phyloP scores from a whole-genome alignment of 37 sponge, comb jelly and placozoan genomes.

The Tethya wilhelma region DNA sequence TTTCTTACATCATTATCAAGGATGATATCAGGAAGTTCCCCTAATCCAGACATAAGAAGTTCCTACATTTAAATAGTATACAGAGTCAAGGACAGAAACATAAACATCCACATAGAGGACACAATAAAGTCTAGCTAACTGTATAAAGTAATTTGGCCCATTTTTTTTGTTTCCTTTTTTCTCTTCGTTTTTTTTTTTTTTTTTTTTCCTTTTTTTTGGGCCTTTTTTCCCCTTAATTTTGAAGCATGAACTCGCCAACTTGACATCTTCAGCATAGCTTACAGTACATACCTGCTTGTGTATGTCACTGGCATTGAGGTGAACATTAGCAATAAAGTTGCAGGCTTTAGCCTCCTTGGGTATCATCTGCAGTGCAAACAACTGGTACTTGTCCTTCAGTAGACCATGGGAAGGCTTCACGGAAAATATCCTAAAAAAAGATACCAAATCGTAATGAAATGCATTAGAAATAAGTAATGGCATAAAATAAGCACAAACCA shows the following conservation, averaged over 20 bases:
- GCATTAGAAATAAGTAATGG: background rate
- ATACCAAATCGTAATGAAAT: background rate
- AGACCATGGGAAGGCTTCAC: conserved; percentile 67
- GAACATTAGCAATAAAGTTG: conserved; percentile 14
- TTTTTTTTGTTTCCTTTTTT: too few species aligned
- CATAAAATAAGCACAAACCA: background rate
- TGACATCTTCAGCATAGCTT: background rate
- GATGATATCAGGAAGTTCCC: conserved; percentile 61
- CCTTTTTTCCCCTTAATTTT: background rate
- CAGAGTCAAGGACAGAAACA: background rate
- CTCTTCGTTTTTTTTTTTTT: too few species aligned
- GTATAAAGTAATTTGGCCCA: too few species aligned
- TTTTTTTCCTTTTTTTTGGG: too few species aligned
- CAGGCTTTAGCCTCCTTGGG: conserved; percentile 27
- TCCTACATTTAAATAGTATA: conserved; percentile 36
- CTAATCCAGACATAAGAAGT: conserved; percentile 57
- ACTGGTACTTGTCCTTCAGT: conserved; percentile 28
- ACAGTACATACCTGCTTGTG: conserved; percentile 10
- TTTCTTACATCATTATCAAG: conserved; percentile 76
- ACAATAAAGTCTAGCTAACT: background rate
- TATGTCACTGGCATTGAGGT: conserved; percentile 18
- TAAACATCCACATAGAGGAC: background rate
- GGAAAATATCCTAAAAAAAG: conserved; percentile 45
- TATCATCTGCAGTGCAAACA: conserved; percentile 38
- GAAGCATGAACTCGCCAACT: background rate